Percentiles rank a stretch among this genome's conserved stretches.
phyloP scores from a whole-genome alignment of 64 coral and sea anemone genomes.

The Pocillopora damicornis region DNA sequence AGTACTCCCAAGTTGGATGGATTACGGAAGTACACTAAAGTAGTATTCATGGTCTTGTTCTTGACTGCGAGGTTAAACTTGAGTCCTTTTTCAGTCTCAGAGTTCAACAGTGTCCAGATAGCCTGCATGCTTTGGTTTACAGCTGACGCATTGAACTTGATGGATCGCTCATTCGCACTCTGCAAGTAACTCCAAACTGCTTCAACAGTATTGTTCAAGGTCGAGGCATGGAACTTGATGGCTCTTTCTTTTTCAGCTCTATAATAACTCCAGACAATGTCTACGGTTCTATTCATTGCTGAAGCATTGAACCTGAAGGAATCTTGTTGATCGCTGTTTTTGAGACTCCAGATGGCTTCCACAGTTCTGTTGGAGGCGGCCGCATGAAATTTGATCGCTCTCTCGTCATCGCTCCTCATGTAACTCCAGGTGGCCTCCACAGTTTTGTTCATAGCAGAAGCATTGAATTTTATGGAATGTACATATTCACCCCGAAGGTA shows the following conservation, averaged over 20 bases:
- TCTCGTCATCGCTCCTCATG: constrained; percentile 16
- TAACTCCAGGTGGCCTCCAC: constrained; percentile 40
- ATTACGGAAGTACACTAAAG: constrained; percentile 58
- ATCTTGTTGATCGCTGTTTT: background rate
- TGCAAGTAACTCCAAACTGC: constrained; percentile 62
- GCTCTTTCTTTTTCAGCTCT: constrained; percentile 34
- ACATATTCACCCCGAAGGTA: constrained; percentile 47
- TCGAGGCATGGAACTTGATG: constrained; percentile 52
- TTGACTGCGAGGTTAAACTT: constrained; percentile 73
- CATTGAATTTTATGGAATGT: constrained; percentile 69
- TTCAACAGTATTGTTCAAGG: constrained; percentile 70
- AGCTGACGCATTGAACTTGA: constrained; percentile 61
- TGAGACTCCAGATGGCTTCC: constrained; percentile 22
- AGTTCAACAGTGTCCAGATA: constrained; percentile 22
- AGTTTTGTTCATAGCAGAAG: constrained; percentile 65
- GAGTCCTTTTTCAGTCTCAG: constrained; percentile 41
- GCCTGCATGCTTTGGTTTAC: constrained; percentile 52
- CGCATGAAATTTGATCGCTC: constrained; percentile 45
- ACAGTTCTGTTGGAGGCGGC: constrained; percentile 58
- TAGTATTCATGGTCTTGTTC: constrained; percentile 55
- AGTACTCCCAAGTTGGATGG: constrained; percentile 38
- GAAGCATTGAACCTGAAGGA: constrained; percentile 64
- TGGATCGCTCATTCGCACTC: constrained; percentile 11
- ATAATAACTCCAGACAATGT: constrained; percentile 41
- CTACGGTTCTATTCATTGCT: constrained; percentile 43